Evolutionary conservation across 2,797 vertebrate species (phyloP), one percentile per base, ranked within the genome.

Genomic region (Sebastes glaucus): DNA sequence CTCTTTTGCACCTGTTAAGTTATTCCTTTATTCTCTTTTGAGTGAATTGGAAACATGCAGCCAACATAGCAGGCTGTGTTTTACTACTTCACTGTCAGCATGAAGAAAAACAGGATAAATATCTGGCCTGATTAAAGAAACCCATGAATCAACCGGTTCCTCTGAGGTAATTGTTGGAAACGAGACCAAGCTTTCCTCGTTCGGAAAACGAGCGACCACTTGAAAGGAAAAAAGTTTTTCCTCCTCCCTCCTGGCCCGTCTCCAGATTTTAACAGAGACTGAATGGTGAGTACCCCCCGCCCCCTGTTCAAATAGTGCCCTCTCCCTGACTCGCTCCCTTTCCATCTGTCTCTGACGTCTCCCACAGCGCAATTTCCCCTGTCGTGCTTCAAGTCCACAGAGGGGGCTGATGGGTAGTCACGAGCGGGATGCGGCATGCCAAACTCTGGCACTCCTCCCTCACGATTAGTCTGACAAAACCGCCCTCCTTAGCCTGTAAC

Each of bases 401-500:
- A 88, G 83, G 83, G 84, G 87, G 87, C 82, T 87, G 87, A 86
- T 88, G 91, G 88, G 86, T 90, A 93, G 92, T 95, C 94, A 94
- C 90, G 89, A 95, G 92, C 87, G 11, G 92, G 87, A 86, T 80
- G 89, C 75, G 76, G 78, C 78, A 72, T 91, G 84, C 91, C 87
- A 89, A 93, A 93, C 84, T 84, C 86, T 86, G 85, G 88, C 88
- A 86, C 82, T 88, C 85, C 85, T 87, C 82, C 82, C 86, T 92
- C 86, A 91, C 79, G 80, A 90, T 87, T 78, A 89, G 78, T 77
- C 83, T 68, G 74, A 74, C 61, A 82, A 78, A 71, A 53, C 65
- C 18, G 1, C 52, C 73, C 81, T 70, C 49, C 69, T 79, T 59
- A 28, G 49, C 49, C 16, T 79, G 76, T 78, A 77, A 73, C 77